Evolutionary conservation across 2,888 invertebrate species (phyloP), one percentile per base, ranked within the genome.

Genomic region (Coronaproctus castanopsis): DNA sequence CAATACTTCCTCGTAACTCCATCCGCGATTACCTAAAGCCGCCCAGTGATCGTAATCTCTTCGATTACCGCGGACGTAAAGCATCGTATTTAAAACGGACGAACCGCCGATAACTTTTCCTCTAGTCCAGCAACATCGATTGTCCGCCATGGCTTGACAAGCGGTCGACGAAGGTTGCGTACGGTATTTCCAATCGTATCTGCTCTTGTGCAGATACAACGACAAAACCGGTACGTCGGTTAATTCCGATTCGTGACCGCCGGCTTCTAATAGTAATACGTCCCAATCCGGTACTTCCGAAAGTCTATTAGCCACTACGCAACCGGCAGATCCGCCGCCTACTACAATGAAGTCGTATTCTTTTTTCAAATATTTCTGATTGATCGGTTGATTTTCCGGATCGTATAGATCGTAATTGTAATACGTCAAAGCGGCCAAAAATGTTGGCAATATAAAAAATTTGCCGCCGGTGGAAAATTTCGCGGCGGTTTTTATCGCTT

Each of bases 11-110:
- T 87, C 81, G 70, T 79, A 89, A 1, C 84, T 80, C 95, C 95
- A 95, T 2, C 92, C 92, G 0, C 81, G 77, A 70, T 90, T 90
- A 0, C 92, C 92, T 24, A 83, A 75, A 0, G 79, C 76, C 49
- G 84, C 86, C 93, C 93, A 95, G 57, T 83, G 79, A 70, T 92
- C 86, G 69, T 80, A 95, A 71, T 93, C 92, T 1, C 85, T 75
- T 59, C 79, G 78, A 71, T 91, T 91, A 0, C 93, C 93, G 62
- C 93, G 76, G 52, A 92, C 81, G 70, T 95, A 93, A 0, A 91
- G 77, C 91, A 92, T 91, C 1, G 87, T 87, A 69, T 91, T 92
- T 0, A 91, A 75, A 0, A 89, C 87, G 50, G 87, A 87, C 2
- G 86, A 87, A 0, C 92, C 92, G 0, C 67, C 67, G 54, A 67